Percentiles rank a stretch among this genome's conserved stretches.
Evolutionary conservation across 2,888 invertebrate genomes (phyloP).

Genomic region (Linyphia triangularis): DNA sequence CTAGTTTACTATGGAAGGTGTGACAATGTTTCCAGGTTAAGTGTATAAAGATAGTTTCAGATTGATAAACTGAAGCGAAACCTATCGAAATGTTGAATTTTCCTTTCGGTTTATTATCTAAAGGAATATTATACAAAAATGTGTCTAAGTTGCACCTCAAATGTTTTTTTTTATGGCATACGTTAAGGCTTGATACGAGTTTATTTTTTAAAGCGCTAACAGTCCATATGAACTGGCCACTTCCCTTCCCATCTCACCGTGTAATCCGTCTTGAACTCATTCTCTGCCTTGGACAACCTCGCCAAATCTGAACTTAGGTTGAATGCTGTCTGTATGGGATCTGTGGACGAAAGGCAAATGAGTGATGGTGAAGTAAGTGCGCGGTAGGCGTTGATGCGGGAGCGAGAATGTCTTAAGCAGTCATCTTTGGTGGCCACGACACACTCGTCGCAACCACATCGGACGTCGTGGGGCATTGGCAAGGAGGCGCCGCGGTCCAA

Average conservation of each 20-base stretch:
- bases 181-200: too few relatives aligned
- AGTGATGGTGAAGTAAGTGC: conserved; percentile 97
- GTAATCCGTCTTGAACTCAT: conserved; percentile 97
- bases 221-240: too few relatives aligned
- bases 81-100: too few relatives aligned
- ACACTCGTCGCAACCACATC: conserved; percentile 97
- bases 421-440: conserved; percentile 94
- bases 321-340: conserved; percentile 98
- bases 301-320: conserved; percentile 98
- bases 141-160: too few relatives aligned
- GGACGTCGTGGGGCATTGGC: conserved; percentile 96
- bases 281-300: conserved; percentile 95
- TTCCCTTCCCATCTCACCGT: conserved; percentile 80
- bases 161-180: too few relatives aligned
- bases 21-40: too few relatives aligned
- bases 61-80: too few relatives aligned
- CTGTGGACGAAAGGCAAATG: conserved; percentile 97
- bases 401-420: conserved; percentile 95
- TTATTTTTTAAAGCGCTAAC: too few relatives aligned
- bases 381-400: conserved; percentile 97
- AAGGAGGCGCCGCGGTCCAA: conserved; percentile 95
- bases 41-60: too few relatives aligned
- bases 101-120: too few relatives aligned
- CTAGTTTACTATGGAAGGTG: too few relatives aligned
- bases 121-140: too few relatives aligned